A percentile compares a stretch with the other conserved stretches of the same genome.
Evolutionary conservation across 2,113 vertebrate species (phyloP).

Genomic region (Ameiurus melas): DNA sequence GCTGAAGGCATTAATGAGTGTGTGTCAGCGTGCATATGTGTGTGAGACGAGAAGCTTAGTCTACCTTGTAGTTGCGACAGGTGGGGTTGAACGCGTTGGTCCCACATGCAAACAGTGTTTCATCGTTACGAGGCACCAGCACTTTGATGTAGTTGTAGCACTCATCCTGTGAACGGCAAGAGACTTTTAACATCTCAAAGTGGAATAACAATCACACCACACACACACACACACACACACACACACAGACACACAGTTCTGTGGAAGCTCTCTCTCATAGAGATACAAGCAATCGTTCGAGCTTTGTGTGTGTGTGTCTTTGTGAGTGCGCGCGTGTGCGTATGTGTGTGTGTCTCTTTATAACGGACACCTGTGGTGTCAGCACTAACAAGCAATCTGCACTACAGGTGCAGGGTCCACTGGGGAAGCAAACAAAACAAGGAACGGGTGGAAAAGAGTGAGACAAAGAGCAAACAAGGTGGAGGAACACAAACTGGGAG

Average conservation of each 20-base stretch:
- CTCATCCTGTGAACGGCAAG: conserved; percentile 77
- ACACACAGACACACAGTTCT: conserved; percentile 33
- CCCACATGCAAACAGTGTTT: conserved; percentile 86
- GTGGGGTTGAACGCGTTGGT: conserved; percentile 92
- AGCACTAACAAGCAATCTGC: conserved; percentile 53
- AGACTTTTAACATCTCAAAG: conserved; percentile 44
- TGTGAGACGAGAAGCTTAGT: background rate
- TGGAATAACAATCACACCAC: conserved; percentile 27
- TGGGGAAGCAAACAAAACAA: conserved; percentile 25
- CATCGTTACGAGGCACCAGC: conserved; percentile 83
- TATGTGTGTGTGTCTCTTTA: background rate
- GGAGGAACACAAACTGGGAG: background rate
- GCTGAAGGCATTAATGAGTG: conserved; percentile 10
- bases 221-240: conserved; percentile 34
- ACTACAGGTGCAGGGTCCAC: conserved; percentile 27
- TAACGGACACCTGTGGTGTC: conserved; percentile 39
- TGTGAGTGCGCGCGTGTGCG: background rate
- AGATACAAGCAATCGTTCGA: conserved; percentile 29
- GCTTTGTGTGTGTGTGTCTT: background rate
- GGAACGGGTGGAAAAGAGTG: background rate
- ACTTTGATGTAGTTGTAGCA: conserved; percentile 96
- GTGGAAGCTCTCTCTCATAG: conserved; percentile 29
- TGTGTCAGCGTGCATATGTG: background rate
- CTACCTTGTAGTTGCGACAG: conserved; percentile 91
- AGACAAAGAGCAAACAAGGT: background rate